These are phyloP conservation scores for Phymorhynchus buccinoides DNA, from an alignment of 1,140 invertebrate species.

Conservation along the genomic window DNA sequence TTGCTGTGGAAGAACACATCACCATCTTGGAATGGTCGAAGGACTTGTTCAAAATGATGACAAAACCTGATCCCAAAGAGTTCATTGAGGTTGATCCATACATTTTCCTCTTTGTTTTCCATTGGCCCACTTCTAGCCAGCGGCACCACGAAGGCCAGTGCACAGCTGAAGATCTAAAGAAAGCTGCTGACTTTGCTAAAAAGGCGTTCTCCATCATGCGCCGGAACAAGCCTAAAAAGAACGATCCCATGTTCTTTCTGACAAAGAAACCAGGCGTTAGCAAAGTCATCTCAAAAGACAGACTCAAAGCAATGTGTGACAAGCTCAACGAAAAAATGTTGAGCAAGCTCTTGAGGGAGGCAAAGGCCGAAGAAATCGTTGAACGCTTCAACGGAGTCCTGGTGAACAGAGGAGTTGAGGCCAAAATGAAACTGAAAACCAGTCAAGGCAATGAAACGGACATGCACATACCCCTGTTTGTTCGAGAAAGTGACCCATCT, in stretches of 20 bases:
- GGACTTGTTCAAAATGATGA: not conserved
- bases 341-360: constrained; percentile 37
- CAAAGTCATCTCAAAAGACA: constrained; percentile 41
- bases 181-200: constrained; percentile 42
- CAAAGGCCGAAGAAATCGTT: constrained; percentile 29
- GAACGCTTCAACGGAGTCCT: constrained; percentile 46
- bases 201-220: constrained; percentile 35
- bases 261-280: constrained; percentile 36
- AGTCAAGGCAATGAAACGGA: constrained; percentile 23
- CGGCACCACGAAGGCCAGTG: constrained; percentile 12
- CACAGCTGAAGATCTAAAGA: not conserved
- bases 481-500: constrained; percentile 31
- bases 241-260: constrained; percentile 51
- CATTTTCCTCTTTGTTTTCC: constrained; percentile 49
- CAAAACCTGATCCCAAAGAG: not conserved
- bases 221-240: constrained; percentile 39
- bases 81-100: constrained; percentile 50
- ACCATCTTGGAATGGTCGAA: constrained; percentile 21
- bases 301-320: constrained; percentile 25
- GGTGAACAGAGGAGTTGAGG: constrained; percentile 45
- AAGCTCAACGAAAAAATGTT: constrained; percentile 30
- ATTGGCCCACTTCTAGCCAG: constrained; percentile 51
- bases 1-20: not conserved
- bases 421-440: constrained; percentile 23
- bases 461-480: constrained; percentile 39